Evolutionary conservation across 2,888 invertebrate species (phyloP), one percentile per base, ranked within the genome.

Genomic region (Drosophila merina): DNA sequence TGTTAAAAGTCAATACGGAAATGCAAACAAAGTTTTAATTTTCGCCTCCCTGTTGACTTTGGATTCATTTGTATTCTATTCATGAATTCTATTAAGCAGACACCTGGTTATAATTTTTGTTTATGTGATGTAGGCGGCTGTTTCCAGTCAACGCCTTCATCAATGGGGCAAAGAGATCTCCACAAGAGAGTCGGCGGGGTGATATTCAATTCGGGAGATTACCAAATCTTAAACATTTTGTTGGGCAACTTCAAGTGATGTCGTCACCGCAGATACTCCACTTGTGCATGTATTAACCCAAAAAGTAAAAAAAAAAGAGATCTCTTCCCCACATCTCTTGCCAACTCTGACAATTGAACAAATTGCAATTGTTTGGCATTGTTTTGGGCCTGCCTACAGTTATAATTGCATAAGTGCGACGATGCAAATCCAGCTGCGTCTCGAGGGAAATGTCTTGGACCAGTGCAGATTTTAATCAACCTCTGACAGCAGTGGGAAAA

Each of bases 371-470:
- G 69, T 69, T 30, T 10, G 57, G 69, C 57, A 68, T 68, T 68
- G 69, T 68, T 57, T 68, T 63, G 52, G 33, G 54, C 31, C 44
- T 50, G 54, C 72, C 79, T 72, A 72, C 82, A 84, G 85, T 81
- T 81, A 78, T 84, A 81, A 81, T 83, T 86, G 77, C 77, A 86
- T 77, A 82, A 81, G 82, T 81, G 81, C 83, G 84, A 64, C 64
- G 64, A 66, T 64, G 64, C 64, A 66, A 64, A 66, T 40, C 59
- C 64, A 51, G 51, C 51, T 14, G 59, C 3, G 33, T 33, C 9
- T 10, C 6, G 14, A 2, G 26, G 38, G 7, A 52, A 14, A 30
- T 12, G 25, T n/a, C 38, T 38, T 28, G n/a, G 50, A 4, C 50
- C 14, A 40, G 30, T 57, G 52, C 42, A 38, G 63, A 64, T 64